Base-by-base conservation (phyloP, 37 sponge, comb jelly and placozoan genomes). In the Hormiphora californensis region DNA sequence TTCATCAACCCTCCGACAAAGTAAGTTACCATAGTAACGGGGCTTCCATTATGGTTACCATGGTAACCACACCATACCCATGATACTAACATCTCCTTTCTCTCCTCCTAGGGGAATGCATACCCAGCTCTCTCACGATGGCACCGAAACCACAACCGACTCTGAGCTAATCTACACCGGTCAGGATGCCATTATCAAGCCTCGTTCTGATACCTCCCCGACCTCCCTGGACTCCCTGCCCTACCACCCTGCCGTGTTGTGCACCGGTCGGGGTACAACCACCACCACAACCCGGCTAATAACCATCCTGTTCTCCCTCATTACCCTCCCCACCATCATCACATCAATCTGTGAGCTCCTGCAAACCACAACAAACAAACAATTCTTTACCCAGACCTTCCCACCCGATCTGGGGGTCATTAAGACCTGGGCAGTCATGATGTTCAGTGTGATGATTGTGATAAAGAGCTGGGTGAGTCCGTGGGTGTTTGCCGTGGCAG, bases 61-160 rank as follows among this genome's bases (percentile, higher is more conserved):
- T n/a, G n/a, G n/a, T n/a, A n/a, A n/a, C n/a, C n/a, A n/a, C n/a
- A n/a, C n/a, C n/a, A n/a, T n/a, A n/a, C n/a, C n/a, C n/a, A n/a
- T n/a, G n/a, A n/a, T n/a, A n/a, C n/a, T n/a, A n/a, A n/a, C n/a
- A n/a, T n/a, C n/a, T n/a, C n/a, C n/a, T n/a, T n/a, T n/a, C n/a
- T n/a, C n/a, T n/a, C n/a, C n/a, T n/a, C n/a, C n/a, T n/a, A n/a
- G n/a, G n/a, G n/a, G n/a, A n/a, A n/a, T n/a, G n/a, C n/a, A n/a
- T n/a, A n/a, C n/a, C n/a, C n/a, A n/a, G n/a, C n/a, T 57, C n/a
- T 57, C 61, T 4, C 61, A 57, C 61, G 61, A 57, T 4, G 61
- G 61, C 5, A 49, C 53, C 9, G 53, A 49, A 15, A 5, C 30
- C n/a, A 30, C n/a, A 25, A 57, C 17, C n/a, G n/a, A n/a, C n/a